Percentiles rank a stretch among this genome's conserved stretches.
Evolutionary conservation across 2,888 invertebrate genomes (phyloP).

Genomic region (Hemithea aestivaria): DNA sequence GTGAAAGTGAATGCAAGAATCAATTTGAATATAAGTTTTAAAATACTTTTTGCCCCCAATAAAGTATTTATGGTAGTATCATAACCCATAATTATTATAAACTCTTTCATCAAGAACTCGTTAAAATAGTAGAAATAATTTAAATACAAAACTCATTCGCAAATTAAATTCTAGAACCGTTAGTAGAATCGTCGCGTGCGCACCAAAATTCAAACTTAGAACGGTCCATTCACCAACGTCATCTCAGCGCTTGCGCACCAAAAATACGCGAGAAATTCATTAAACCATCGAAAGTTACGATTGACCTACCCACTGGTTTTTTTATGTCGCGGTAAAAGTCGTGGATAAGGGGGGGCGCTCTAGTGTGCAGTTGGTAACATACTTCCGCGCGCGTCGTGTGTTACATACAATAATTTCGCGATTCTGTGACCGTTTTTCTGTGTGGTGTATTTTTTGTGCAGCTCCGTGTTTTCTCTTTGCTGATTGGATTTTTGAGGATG

Average conservation of each 20-base stretch:
- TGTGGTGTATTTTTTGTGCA: constrained; percentile 18
- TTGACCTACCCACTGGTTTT: constrained; percentile 22
- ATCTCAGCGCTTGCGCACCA: constrained; percentile 40
- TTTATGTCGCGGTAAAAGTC: constrained; percentile 30
- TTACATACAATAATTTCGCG: constrained; percentile 7
- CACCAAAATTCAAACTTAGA: constrained; percentile 32
- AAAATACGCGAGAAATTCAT: constrained; percentile 28
- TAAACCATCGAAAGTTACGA: constrained; percentile 33
- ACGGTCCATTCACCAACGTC: constrained; percentile 49
- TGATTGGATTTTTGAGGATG: constrained; percentile 39
- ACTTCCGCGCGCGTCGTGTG: constrained; percentile 11
- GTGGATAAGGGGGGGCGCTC: constrained; percentile 27
- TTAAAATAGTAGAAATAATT: too few relatives aligned
- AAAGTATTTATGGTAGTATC: too few relatives aligned
- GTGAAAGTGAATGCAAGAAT: too few relatives aligned
- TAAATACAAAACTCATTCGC: too few relatives aligned
- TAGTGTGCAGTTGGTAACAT: constrained; percentile 39
- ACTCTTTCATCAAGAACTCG: too few relatives aligned
- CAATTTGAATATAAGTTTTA: too few relatives aligned
- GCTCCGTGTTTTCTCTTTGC: constrained; percentile 35
- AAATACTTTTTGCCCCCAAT: too few relatives aligned
- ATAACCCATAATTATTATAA: too few relatives aligned
- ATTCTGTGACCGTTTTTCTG: constrained; percentile 6
- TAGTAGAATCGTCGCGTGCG: constrained; percentile 27
- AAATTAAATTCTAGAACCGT: constrained; percentile 33